These are phyloP conservation scores for Daubentonia madagascariensis DNA, from an alignment of 2,113 vertebrate species.

Conservation along the genomic window DNA sequence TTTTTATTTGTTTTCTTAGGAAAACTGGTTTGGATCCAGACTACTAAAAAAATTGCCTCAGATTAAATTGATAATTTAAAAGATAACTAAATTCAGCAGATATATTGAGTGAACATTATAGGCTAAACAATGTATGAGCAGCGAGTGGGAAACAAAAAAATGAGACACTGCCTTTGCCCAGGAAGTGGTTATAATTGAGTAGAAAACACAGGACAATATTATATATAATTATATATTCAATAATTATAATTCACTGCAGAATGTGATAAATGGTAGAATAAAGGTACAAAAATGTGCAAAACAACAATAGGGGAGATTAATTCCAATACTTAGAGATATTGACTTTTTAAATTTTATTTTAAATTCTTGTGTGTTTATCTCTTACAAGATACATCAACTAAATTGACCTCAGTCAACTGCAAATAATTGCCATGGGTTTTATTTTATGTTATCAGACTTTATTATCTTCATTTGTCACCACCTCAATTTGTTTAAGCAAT, in stretches of 20 bases:
- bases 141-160: neutral
- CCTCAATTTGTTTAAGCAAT: neutral
- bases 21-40: neutral
- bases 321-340: neutral
- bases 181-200: neutral
- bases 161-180: neutral
- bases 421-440: constrained; percentile 3
- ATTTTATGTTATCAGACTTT: neutral
- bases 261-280: neutral
- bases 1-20: neutral
- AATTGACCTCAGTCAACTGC: neutral
- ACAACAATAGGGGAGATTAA: neutral
- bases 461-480: neutral
- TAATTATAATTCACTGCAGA: constrained; percentile 3
- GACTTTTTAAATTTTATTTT: constrained; percentile 36
- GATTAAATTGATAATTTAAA: neutral
- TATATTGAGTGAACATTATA: neutral
- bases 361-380: neutral
- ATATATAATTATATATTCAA: neutral
- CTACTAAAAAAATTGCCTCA: neutral
- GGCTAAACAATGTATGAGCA: neutral
- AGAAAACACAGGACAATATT: neutral
- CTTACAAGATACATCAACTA: constrained; percentile 2
- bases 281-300: neutral
- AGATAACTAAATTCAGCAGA: neutral